phyloP scores from a whole-genome alignment of 2,797 vertebrate genomes.

The Pseudochaenichthys georgianus region DNA sequence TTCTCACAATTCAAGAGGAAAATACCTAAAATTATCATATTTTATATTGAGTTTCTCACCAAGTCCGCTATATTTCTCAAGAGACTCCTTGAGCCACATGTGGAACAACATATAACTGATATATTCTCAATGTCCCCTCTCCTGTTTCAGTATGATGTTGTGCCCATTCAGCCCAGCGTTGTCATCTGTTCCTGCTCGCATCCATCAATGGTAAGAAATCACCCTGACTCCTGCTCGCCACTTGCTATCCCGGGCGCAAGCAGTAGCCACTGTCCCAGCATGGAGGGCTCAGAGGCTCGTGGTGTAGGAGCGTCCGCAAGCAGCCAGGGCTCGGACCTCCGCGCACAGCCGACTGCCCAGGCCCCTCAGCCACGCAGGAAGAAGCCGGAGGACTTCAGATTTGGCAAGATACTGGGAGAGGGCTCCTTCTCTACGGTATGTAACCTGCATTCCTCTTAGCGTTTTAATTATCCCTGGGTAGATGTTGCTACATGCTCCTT shows the following conservation, averaged over 20 bases:
- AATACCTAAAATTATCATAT: neutral
- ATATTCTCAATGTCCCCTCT: conserved; percentile 36
- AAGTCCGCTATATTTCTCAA: neutral
- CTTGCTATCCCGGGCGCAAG: conserved; percentile 90
- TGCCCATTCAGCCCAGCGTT: conserved; percentile 96
- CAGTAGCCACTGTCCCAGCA: conserved; percentile 89
- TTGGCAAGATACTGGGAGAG: conserved; percentile 98
- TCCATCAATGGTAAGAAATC: conserved; percentile 98
- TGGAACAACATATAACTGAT: conserved; percentile 9
- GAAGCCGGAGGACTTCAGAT: conserved; percentile 96
- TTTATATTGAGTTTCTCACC: neutral
- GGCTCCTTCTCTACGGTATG: conserved; percentile 98
- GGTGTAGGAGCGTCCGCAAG: conserved; percentile 80
- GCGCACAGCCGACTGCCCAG: conserved; percentile 77
- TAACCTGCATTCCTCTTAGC: conserved; percentile 64
- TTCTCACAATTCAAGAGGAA: neutral
- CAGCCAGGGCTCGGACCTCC: conserved; percentile 81
- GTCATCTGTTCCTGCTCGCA: conserved; percentile 96
- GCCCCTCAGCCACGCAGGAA: conserved; percentile 94
- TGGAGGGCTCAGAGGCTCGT: conserved; percentile 90
- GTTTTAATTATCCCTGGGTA: conserved; percentile 58
- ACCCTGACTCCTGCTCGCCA: conserved; percentile 91
- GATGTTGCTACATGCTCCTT: conserved; percentile 79
- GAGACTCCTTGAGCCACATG: conserved; percentile 13
- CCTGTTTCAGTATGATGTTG: conserved; percentile 93